Evolutionary conservation across 2,113 vertebrate species (phyloP).

Genomic region (Megatriorchis doriae): DNA sequence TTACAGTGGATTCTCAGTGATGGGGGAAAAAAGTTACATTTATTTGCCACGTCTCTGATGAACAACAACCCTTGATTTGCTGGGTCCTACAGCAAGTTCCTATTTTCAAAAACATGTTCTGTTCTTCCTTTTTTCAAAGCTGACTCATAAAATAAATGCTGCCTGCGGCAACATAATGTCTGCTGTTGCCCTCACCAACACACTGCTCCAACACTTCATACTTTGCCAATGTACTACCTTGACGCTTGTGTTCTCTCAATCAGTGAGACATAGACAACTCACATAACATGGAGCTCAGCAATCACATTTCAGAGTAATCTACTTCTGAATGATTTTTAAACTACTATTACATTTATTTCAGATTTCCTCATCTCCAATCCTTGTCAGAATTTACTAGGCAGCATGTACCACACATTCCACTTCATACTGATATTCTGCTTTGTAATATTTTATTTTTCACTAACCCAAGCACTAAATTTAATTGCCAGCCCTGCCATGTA

Average conservation of each 20-base stretch:
- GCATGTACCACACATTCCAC: background rate
- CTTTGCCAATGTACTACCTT: background rate
- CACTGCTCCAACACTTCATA: background rate
- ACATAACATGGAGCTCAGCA: background rate
- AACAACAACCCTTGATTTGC: background rate
- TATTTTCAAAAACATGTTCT: background rate
- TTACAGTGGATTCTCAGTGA: background rate
- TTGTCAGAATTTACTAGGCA: background rate
- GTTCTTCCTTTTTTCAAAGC: background rate
- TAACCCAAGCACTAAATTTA: background rate
- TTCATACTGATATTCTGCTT: background rate
- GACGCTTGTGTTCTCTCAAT: background rate
- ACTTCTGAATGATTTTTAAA: background rate
- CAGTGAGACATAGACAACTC: background rate
- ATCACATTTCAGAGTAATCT: background rate
- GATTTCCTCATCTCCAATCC: background rate
- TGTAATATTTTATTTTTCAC: background rate
- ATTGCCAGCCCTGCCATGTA: background rate
- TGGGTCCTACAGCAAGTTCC: background rate
- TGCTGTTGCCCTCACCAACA: background rate
- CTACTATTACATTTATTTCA: background rate
- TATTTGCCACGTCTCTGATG: background rate
- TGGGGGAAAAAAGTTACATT: background rate
- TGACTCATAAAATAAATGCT: slow-evolving; percentile 14
- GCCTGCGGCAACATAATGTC: background rate